phyloP scores from a whole-genome alignment of 1,140 invertebrate species.

The Anastrepha ludens region DNA sequence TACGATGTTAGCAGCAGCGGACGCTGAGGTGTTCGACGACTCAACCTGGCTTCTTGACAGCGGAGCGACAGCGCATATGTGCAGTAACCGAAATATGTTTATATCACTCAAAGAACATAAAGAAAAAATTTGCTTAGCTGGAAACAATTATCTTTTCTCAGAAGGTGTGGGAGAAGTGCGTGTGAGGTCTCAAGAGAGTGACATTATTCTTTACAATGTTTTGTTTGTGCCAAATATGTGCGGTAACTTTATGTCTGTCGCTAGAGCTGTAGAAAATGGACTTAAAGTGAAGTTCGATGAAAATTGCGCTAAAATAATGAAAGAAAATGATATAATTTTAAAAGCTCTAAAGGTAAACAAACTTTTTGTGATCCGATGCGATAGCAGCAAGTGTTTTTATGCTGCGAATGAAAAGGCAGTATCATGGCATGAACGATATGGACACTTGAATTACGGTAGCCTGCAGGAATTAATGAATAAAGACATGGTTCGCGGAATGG shows the following conservation, averaged over 20 bases:
- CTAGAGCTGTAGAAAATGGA: slow-evolving; percentile 53
- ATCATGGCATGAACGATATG: slow-evolving; percentile 62
- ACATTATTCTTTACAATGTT: slow-evolving; percentile 46
- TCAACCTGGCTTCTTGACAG: slow-evolving; percentile 56
- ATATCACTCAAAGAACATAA: background rate
- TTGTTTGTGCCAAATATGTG: slow-evolving; percentile 52
- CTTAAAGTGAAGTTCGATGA: slow-evolving; percentile 51
- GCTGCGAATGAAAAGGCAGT: slow-evolving; percentile 32
- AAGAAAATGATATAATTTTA: background rate
- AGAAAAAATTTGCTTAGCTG: slow-evolving; percentile 47
- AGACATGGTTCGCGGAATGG: slow-evolving; percentile 57
- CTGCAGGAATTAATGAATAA: slow-evolving; percentile 61
- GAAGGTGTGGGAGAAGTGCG: slow-evolving; percentile 37
- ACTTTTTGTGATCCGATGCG: slow-evolving; percentile 21
- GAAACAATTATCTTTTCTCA: slow-evolving; percentile 45
- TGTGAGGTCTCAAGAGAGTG: slow-evolving; percentile 17
- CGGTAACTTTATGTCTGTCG: slow-evolving; percentile 55
- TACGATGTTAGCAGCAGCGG: slow-evolving; percentile 25
- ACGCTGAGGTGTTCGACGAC: background rate
- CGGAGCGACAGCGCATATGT: slow-evolving; percentile 55
- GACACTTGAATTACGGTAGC: slow-evolving; percentile 63
- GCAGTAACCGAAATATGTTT: slow-evolving; percentile 26
- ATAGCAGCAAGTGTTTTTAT: slow-evolving; percentile 2
- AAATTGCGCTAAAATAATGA: slow-evolving; percentile 43
- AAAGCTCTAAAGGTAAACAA: slow-evolving; percentile 46